Percentiles rank a stretch among this genome's conserved stretches.
These are phyloP conservation scores for Benthosema pterotum DNA, from an alignment of 2,797 vertebrate species.

Conservation along the genomic window DNA sequence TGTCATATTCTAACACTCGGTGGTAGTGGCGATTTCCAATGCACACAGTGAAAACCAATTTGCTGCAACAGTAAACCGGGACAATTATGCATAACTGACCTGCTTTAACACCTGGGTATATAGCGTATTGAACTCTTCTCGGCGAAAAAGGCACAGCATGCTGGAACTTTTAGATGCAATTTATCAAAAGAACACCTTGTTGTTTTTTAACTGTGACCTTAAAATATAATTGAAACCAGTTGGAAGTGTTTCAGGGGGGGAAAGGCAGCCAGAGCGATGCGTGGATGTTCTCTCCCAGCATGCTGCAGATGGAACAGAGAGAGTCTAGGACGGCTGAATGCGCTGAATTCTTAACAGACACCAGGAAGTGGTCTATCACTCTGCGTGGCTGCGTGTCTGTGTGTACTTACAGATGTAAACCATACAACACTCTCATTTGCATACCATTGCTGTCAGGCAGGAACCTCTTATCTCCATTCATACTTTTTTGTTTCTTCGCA, in stretches of 20 bases:
- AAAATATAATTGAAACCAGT: constrained; percentile 43
- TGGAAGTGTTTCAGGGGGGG: constrained; percentile 46
- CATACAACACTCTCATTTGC: constrained; percentile 3
- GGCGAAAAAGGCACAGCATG: constrained; percentile 34
- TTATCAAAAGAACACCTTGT: neutral
- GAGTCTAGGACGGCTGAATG: constrained; percentile 54
- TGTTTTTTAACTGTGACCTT: constrained; percentile 28
- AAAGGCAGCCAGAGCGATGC: constrained; percentile 54
- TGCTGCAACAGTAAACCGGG: no score
- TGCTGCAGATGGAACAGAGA: constrained; percentile 57
- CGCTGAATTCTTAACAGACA: constrained; percentile 42
- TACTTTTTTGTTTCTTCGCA: no score
- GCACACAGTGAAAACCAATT: constrained; percentile 33
- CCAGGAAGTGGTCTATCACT: constrained; percentile 57
- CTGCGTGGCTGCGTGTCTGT: constrained; percentile 27
- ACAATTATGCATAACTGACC: no score
- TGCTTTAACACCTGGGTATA: no score
- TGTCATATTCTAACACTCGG: constrained; percentile 41
- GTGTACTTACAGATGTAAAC: constrained; percentile 29
- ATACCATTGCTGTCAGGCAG: constrained; percentile 15
- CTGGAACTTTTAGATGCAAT: constrained; percentile 34
- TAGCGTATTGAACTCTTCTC: neutral
- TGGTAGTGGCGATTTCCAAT: neutral
- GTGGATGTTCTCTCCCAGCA: constrained; percentile 53
- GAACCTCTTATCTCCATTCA: neutral